A percentile compares a stretch with the other conserved stretches of the same genome.
These are phyloP conservation scores for Bradysia coprophila DNA, from an alignment of 1,140 invertebrate species.

Conservation along the genomic window DNA sequence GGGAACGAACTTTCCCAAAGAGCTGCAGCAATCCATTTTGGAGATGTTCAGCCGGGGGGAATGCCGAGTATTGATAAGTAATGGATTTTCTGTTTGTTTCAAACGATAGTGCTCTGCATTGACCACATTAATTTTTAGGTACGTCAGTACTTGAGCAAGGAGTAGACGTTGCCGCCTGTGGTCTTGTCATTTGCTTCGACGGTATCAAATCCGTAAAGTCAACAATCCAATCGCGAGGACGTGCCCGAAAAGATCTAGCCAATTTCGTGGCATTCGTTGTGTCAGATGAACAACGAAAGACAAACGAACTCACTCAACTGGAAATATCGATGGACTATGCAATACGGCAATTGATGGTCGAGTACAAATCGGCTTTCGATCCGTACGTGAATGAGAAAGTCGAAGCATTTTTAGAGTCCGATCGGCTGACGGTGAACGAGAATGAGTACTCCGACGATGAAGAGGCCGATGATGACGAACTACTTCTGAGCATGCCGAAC, in stretches of 20 bases:
- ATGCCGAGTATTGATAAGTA: no score
- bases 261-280: not conserved
- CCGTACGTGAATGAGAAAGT: not conserved
- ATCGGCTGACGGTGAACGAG: not conserved
- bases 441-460: conserved; percentile 9
- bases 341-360: not conserved
- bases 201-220: not conserved
- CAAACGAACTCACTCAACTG: not conserved
- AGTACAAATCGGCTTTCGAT: not conserved
- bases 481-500: no score
- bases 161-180: not conserved
- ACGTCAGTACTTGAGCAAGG: no score
- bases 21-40: no score
- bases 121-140: no score
- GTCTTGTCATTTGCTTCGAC: not conserved
- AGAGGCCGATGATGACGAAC: conserved; percentile 33
- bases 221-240: not conserved
- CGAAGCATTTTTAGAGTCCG: not conserved
- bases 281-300: not conserved
- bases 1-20: no score
- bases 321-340: not conserved
- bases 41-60: no score
- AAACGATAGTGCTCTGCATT: no score
- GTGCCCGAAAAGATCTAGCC: not conserved
- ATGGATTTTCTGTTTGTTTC: no score